Percentiles rank a stretch among this genome's conserved stretches.
Conservation (phyloP, 1,140 invertebrate genomes). For the Pygmarrhopalites habei region DNA sequence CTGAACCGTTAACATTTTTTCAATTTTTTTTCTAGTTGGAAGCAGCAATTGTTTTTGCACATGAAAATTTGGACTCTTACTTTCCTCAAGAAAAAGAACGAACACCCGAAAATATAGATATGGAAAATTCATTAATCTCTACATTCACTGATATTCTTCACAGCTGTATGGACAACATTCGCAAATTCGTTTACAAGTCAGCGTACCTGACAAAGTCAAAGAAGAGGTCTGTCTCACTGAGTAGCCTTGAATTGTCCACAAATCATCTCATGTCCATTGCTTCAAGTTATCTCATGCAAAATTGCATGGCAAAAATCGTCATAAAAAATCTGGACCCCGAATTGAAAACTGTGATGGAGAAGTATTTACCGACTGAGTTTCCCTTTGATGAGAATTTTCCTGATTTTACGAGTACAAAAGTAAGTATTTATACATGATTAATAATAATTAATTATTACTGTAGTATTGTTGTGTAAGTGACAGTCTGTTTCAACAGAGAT, state of each 20-base stretch:
- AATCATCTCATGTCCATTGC: constrained; percentile 25
- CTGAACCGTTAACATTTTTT: too few species aligned
- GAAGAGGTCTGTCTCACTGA: background rate
- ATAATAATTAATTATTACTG: too few species aligned
- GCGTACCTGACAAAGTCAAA: background rate
- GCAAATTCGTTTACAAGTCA: constrained; percentile 10
- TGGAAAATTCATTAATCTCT: background rate
- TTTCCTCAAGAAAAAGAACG: background rate
- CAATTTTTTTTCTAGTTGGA: too few species aligned
- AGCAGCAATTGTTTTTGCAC: constrained; percentile 24
- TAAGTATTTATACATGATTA: too few species aligned
- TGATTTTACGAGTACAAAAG: constrained; percentile 26
- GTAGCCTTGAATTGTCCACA: constrained; percentile 3
- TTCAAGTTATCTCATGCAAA: constrained; percentile 33
- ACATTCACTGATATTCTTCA: constrained; percentile 11
- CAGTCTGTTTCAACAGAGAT: too few species aligned
- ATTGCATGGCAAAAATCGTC: constrained; percentile 26
- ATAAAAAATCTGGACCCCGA: constrained; percentile 19
- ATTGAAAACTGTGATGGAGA: constrained; percentile 22
- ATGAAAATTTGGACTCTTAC: constrained; percentile 6
- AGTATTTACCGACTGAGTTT: constrained; percentile 19
- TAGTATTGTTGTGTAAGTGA: too few species aligned
- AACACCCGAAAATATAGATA: background rate
- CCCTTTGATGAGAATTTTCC: constrained; percentile 11
- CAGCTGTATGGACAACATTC: constrained; percentile 18